Evolutionary conservation across 92 coral and sea anemone genomes (phyloP).

Genomic region (Zoanthus solanderi): DNA sequence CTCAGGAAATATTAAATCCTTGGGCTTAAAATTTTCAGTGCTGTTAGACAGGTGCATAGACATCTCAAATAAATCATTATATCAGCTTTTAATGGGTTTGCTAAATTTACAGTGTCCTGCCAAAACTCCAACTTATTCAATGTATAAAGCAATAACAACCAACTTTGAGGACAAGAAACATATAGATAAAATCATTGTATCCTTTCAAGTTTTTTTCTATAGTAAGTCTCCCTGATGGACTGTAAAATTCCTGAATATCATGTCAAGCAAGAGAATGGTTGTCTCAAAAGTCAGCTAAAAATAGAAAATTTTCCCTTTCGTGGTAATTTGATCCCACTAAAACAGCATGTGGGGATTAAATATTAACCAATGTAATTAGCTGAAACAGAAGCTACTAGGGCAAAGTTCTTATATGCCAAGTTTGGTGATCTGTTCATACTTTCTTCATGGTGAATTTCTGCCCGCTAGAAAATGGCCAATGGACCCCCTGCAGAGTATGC

Average conservation of each 20-base stretch:
- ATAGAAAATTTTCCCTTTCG: neutral
- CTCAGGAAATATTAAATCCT: too few species aligned
- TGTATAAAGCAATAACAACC: neutral
- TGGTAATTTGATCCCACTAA: neutral
- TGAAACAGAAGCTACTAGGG: neutral
- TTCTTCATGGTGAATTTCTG: neutral
- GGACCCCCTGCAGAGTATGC: too few species aligned
- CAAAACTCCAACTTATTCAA: neutral
- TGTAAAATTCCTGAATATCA: slow-evolving; percentile 20
- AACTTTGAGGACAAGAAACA: too few species aligned
- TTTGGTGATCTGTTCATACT: neutral
- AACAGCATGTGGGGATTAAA: too few species aligned
- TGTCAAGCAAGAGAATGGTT: neutral
- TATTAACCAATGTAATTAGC: neutral
- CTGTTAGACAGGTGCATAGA: neutral
- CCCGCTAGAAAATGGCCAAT: neutral
- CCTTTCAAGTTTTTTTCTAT: slow-evolving; percentile 1
- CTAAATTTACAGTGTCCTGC: neutral
- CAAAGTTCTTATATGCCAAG: slow-evolving; percentile 15
- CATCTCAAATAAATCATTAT: slow-evolving; percentile 7
- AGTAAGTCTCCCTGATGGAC: slow-evolving; percentile 3
- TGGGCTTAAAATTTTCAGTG: neutral
- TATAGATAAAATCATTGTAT: neutral
- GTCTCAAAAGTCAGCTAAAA: too few species aligned
- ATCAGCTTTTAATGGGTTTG: too few species aligned